Percentiles rank a stretch among this genome's conserved stretches.
These are phyloP conservation scores for Oligia strigilis DNA, from an alignment of 2,888 invertebrate species.

Conservation along the genomic window DNA sequence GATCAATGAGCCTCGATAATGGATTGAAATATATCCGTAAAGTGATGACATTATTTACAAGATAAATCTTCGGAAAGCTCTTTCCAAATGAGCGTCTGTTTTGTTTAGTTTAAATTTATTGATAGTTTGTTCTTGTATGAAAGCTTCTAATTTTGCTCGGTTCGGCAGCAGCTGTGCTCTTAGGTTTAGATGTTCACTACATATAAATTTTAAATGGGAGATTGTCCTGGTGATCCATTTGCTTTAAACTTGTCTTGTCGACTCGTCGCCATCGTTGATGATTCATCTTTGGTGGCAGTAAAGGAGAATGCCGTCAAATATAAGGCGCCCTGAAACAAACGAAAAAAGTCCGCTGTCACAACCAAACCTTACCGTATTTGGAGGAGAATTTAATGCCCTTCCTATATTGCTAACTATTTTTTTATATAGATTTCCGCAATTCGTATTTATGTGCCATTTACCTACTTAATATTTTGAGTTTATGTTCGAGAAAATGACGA, in stretches of 20 bases:
- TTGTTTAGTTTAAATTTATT: conserved; percentile 20
- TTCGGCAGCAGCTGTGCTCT: background rate
- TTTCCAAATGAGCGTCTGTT: background rate
- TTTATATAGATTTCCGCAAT: too few species aligned
- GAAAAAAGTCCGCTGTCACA: too few species aligned
- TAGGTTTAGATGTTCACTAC: background rate
- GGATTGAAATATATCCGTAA: conserved; percentile 44
- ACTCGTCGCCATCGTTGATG: background rate
- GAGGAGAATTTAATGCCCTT: too few species aligned
- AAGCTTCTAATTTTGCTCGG: background rate
- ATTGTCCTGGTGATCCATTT: background rate
- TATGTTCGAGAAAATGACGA: too few species aligned
- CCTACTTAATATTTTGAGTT: too few species aligned
- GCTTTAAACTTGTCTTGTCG: background rate
- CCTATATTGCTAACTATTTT: too few species aligned
- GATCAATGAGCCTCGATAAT: conserved; percentile 42
- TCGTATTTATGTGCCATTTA: too few species aligned
- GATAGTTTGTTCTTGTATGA: background rate
- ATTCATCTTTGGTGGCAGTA: background rate
- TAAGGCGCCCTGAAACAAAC: too few species aligned
- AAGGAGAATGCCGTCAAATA: too few species aligned
- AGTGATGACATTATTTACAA: conserved; percentile 37
- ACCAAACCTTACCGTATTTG: too few species aligned
- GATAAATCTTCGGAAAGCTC: conserved; percentile 37
- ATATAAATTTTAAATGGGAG: background rate